A percentile compares a stretch with the other conserved stretches of the same genome.
Conservation (phyloP, 2,113 vertebrate genomes). For the Hylia prasina region DNA sequence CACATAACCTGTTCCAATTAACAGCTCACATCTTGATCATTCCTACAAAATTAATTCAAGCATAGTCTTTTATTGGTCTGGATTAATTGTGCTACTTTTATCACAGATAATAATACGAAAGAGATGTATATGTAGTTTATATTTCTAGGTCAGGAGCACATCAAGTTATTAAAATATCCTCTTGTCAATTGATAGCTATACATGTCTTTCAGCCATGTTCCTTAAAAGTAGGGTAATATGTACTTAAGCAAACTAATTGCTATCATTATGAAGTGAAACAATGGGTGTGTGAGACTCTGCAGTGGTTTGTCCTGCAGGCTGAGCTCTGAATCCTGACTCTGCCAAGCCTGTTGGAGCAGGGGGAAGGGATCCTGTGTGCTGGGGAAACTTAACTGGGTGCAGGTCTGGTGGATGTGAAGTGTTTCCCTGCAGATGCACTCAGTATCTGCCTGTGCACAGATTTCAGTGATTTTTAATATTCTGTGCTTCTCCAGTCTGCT, state of each 20-base stretch:
- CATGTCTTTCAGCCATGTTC: slow-evolving; percentile 1
- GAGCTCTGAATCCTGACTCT: neutral
- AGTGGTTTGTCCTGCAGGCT: neutral
- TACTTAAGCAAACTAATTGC: slow-evolving; percentile 23
- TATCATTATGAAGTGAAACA: neutral
- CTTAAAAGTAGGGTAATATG: slow-evolving; percentile 37
- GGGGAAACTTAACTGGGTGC: rapidly evolving
- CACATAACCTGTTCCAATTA: neutral
- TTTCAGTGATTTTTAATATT: neutral
- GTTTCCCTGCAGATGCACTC: neutral
- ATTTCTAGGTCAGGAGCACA: slow-evolving; percentile 41
- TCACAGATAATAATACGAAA: neutral
- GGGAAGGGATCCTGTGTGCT: neutral
- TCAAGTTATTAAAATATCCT: slow-evolving; percentile 24
- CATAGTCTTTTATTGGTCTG: neutral
- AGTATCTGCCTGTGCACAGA: rapidly evolving
- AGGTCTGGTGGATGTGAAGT: neutral
- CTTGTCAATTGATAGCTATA: neutral
- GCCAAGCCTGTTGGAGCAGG: neutral
- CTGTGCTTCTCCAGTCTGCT: neutral
- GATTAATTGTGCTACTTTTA: neutral
- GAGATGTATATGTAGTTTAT: neutral
- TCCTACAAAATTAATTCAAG: neutral
- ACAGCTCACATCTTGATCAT: neutral
- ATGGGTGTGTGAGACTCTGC: neutral